Percentiles rank a stretch among this genome's conserved stretches.
These are phyloP conservation scores for Parazoanthus atlanticus DNA, from an alignment of 92 coral and sea anemone genomes.

Conservation along the genomic window DNA sequence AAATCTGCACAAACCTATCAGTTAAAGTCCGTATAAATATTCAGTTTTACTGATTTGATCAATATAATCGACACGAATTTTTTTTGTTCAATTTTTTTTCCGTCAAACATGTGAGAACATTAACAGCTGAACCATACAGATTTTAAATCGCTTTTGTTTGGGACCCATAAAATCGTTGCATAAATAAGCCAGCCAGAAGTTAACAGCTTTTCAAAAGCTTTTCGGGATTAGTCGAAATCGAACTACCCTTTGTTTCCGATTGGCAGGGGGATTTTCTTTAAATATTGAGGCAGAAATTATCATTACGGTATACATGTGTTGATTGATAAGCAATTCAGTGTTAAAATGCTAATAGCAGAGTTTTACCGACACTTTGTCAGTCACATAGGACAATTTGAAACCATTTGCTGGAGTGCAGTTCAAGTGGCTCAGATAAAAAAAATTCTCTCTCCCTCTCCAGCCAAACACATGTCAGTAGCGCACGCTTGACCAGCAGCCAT, in stretches of 20 bases:
- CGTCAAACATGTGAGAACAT: neutral
- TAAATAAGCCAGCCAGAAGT: neutral
- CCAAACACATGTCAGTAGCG: neutral
- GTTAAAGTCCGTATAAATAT: neutral
- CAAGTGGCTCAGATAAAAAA: neutral
- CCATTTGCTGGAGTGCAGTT: neutral
- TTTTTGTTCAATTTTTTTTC: neutral
- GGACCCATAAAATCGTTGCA: neutral
- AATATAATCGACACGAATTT: neutral
- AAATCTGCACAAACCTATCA: neutral
- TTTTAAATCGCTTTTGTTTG: neutral
- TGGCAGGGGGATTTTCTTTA: neutral
- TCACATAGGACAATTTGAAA: neutral
- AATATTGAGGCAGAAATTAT: neutral
- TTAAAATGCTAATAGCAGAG: conserved; percentile 12
- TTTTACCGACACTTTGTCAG: conserved; percentile 17
- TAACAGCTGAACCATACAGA: neutral
- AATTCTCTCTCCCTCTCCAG: neutral
- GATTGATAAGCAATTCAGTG: neutral
- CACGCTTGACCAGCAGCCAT: neutral
- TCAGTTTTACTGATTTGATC: neutral
- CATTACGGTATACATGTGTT: conserved; percentile 2
- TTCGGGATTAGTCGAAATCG: neutral
- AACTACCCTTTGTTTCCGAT: neutral
- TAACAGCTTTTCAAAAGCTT: neutral